A percentile compares a stretch with the other conserved stretches of the same genome.
phyloP scores from a whole-genome alignment of 2,888 invertebrate species.

The Lepidochrysops patricia region DNA sequence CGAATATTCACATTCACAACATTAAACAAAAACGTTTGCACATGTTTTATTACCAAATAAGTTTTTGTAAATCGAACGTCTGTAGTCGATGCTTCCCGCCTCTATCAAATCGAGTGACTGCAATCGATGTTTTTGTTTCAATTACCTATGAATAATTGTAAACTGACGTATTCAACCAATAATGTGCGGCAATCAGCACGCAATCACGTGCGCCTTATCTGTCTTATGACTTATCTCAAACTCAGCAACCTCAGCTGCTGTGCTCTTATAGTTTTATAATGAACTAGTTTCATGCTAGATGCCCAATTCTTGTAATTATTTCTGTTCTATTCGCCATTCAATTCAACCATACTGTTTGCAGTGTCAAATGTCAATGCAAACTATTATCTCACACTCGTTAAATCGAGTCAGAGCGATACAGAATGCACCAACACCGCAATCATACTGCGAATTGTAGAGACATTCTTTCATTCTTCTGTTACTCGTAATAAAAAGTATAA shows the following conservation, averaged over 20 bases:
- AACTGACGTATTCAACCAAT: too few species aligned
- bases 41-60: too few species aligned
- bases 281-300: background rate
- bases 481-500: too few species aligned
- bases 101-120: background rate
- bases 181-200: background rate
- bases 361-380: too few species aligned
- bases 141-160: background rate
- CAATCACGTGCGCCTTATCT: conserved; percentile 7
- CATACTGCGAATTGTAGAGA: too few species aligned
- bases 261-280: background rate
- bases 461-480: too few species aligned
- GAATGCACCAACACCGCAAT: too few species aligned
- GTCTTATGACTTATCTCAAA: background rate
- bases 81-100: background rate
- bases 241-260: background rate
- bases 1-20: background rate
- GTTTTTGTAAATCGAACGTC: background rate
- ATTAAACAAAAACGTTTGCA: background rate
- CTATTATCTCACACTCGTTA: too few species aligned
- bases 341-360: too few species aligned
- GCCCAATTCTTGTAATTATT: too few species aligned
- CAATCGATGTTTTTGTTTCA: background rate
- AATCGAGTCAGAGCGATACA: too few species aligned
- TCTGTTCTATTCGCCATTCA: too few species aligned